A percentile compares a stretch with the other conserved stretches of the same genome.
Conservation (phyloP, 2,113 vertebrate genomes). For the Nycticebus coucang region DNA sequence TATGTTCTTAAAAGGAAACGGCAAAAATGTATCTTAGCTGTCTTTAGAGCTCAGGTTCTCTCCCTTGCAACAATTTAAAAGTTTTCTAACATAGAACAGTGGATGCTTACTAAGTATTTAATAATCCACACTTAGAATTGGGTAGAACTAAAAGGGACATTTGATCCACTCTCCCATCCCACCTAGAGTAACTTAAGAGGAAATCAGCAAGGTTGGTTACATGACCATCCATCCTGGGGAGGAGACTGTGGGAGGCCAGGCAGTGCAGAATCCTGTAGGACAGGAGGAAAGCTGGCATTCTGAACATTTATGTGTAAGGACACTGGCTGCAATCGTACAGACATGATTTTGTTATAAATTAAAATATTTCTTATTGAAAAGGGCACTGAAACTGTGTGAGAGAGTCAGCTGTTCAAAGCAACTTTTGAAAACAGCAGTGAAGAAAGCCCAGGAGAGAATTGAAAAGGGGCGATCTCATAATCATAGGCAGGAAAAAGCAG, state of each 20-base stretch:
- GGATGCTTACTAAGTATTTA: conserved; percentile 28
- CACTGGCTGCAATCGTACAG: background rate
- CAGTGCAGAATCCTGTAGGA: background rate
- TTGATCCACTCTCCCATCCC: background rate
- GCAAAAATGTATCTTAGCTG: background rate
- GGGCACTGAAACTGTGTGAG: background rate
- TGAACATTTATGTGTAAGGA: background rate
- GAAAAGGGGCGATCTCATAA: background rate
- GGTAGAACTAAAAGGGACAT: background rate
- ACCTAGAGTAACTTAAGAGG: background rate
- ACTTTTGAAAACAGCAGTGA: background rate
- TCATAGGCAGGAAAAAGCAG: background rate
- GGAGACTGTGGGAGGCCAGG: background rate
- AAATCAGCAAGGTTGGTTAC: background rate
- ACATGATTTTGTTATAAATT: conserved; percentile 15
- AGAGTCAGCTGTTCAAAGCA: background rate
- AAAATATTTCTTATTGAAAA: conserved; percentile 14
- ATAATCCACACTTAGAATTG: background rate
- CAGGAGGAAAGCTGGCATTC: background rate
- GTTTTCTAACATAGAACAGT: background rate
- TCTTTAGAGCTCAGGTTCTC: background rate
- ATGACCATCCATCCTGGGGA: background rate
- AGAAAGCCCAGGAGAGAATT: background rate
- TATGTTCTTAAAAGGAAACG: background rate
- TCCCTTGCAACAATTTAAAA: background rate